These are phyloP conservation scores for Echinarachnius parma DNA, from an alignment of 53 echinoderm and acorn worm genomes.

Conservation along the genomic window DNA sequence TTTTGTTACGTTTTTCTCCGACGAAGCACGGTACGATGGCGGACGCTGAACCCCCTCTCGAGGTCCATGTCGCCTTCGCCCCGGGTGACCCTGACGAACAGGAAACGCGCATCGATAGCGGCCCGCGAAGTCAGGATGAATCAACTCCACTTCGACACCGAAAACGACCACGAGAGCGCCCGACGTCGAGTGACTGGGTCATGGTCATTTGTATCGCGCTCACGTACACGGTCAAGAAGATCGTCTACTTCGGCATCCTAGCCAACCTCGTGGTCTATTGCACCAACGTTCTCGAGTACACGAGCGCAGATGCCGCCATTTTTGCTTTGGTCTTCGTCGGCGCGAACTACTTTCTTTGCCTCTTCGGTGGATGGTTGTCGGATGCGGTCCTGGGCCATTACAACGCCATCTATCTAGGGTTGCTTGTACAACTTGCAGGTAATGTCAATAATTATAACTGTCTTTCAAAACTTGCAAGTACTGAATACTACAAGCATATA, in stretches of 20 bases:
- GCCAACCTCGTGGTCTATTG: slow-evolving; percentile 40
- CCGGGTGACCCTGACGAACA: too few species aligned
- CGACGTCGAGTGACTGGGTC: background rate
- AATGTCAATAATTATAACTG: too few species aligned
- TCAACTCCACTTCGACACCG: too few species aligned
- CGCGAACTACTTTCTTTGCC: slow-evolving; percentile 16
- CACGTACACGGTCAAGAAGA: slow-evolving; percentile 21
- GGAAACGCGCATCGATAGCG: too few species aligned
- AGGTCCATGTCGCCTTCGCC: too few species aligned
- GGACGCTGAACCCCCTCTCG: too few species aligned
- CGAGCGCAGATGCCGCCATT: slow-evolving; percentile 46
- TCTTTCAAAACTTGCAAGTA: too few species aligned
- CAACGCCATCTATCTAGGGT: slow-evolving; percentile 24
- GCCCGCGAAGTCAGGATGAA: too few species aligned
- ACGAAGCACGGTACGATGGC: too few species aligned
- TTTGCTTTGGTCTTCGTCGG: slow-evolving; percentile 42
- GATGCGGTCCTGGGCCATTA: slow-evolving; percentile 31
- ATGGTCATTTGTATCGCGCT: slow-evolving; percentile 5
- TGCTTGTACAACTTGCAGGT: slow-evolving; percentile 14
- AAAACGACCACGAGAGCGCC: too few species aligned
- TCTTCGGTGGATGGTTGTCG: slow-evolving; percentile 36
- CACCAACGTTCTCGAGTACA: slow-evolving; percentile 35
- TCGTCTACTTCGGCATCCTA: slow-evolving; percentile 38
- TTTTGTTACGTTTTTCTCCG: too few species aligned
- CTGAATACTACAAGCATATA: too few species aligned